Percentiles rank a stretch among this genome's conserved stretches.
Evolutionary conservation across 2,797 vertebrate genomes (phyloP).

Genomic region (Gymnothorax javanicus): DNA sequence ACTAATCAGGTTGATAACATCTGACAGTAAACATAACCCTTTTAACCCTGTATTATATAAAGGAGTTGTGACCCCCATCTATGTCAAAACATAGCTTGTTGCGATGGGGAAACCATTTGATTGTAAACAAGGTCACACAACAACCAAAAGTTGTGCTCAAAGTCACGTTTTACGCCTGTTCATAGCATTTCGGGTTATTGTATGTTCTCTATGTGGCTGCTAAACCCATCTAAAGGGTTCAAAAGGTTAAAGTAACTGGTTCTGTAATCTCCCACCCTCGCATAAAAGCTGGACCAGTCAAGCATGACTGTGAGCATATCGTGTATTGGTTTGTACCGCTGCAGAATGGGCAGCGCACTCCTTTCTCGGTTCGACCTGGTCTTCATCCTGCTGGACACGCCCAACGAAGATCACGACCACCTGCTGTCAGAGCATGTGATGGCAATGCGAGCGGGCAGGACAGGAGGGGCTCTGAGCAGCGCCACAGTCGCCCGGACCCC

Average conservation of each 20-base stretch:
- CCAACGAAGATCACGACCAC: constrained; percentile 92
- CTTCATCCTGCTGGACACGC: constrained; percentile 94
- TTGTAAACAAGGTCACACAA: too few relatives aligned
- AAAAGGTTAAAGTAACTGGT: not conserved
- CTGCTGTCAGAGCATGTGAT: constrained; percentile 92
- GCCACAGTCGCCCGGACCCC: constrained; percentile 63
- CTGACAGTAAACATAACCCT: not conserved
- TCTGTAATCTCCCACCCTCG: not conserved
- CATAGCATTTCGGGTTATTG: too few relatives aligned
- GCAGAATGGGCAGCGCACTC: constrained; percentile 92
- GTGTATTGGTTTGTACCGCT: not conserved
- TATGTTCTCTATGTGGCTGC: too few relatives aligned
- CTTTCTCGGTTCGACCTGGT: constrained; percentile 95
- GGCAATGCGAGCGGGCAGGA: constrained; percentile 82
- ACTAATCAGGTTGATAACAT: not conserved
- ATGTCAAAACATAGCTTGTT: too few relatives aligned
- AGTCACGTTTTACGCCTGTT: too few relatives aligned
- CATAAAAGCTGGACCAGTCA: not conserved
- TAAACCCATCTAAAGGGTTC: too few relatives aligned
- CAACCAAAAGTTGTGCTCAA: too few relatives aligned
- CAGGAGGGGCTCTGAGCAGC: constrained; percentile 63
- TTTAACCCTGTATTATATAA: too few relatives aligned
- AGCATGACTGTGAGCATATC: too few relatives aligned
- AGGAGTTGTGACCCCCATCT: too few relatives aligned
- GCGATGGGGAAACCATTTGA: too few relatives aligned